phyloP scores from a whole-genome alignment of 1,140 invertebrate genomes.

The Pseudobourletiella spinata region DNA sequence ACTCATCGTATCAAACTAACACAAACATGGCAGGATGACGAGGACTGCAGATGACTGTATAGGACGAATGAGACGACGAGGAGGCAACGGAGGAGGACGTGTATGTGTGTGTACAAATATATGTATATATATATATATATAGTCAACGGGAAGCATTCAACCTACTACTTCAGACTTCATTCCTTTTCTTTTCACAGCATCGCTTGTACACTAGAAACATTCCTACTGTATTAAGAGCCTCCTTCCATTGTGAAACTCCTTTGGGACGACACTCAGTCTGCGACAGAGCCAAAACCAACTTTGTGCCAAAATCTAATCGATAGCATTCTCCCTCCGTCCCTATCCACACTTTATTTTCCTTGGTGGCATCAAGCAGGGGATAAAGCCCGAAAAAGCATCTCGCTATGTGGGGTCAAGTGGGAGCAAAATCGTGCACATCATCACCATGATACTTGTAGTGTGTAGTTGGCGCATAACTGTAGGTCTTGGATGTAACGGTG shows the following conservation, averaged over 20 bases:
- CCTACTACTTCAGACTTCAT: not conserved
- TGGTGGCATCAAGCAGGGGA: no score
- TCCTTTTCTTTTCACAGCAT: not conserved
- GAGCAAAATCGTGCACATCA: not conserved
- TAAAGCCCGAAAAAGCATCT: no score
- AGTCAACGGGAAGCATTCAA: no score
- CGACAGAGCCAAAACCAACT: conserved; percentile 6
- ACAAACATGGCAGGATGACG: not conserved
- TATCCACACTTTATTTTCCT: not conserved
- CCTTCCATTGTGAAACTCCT: no score
- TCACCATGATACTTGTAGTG: not conserved
- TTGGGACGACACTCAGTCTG: conserved; percentile 6
- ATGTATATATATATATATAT: no score
- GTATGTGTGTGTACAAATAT: no score
- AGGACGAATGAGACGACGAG: no score
- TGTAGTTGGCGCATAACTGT: no score
- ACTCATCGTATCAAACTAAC: conserved; percentile 10
- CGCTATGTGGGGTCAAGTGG: no score
- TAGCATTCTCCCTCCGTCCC: not conserved
- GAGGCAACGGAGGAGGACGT: no score
- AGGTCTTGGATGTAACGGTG: no score
- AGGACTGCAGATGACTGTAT: no score
- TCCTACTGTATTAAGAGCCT: not conserved
- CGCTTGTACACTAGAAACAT: not conserved
- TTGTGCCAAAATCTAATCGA: conserved; percentile 6